phyloP scores from a whole-genome alignment of 37 sponge, comb jelly and placozoan genomes.

The Halichondria panicea region DNA sequence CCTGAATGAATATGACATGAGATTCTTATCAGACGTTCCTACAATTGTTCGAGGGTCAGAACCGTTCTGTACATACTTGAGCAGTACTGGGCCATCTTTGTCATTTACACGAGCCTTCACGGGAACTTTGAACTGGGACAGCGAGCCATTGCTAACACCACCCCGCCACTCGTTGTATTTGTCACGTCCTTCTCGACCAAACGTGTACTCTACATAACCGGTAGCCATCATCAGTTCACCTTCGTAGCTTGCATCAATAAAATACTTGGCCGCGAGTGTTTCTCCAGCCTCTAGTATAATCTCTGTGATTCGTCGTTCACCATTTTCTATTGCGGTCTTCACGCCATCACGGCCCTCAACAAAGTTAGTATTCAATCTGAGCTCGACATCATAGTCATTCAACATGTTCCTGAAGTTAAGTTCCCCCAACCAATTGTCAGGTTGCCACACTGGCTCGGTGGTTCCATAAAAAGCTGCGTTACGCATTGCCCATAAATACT shows the following conservation, averaged over 20 bases:
- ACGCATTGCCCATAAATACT: constrained; percentile 18
- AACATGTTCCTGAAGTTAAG: not conserved
- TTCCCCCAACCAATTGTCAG: constrained; percentile 22
- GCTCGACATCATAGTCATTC: constrained; percentile 1
- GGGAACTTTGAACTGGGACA: not conserved
- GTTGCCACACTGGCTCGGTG: constrained; percentile 18
- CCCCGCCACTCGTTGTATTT: not conserved
- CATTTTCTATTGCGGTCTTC: not conserved
- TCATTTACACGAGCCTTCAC: too few species aligned
- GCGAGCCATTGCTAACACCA: not conserved
- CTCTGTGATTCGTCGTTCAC: not conserved
- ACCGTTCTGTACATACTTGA: not conserved
- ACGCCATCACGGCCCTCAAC: constrained; percentile 1
- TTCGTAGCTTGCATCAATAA: constrained; percentile 13
- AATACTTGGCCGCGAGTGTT: not conserved
- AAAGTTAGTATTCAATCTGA: constrained; percentile 11
- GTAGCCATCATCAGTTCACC: constrained; percentile 9
- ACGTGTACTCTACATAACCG: not conserved
- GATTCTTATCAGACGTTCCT: not conserved
- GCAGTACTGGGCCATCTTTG: not conserved
- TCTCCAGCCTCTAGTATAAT: not conserved
- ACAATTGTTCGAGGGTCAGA: not conserved
- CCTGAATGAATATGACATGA: constrained; percentile 2
- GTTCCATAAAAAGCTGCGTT: not conserved
- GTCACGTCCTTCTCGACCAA: not conserved